Evolutionary conservation across 30 jellyfish, hydroid and myxozoan species (phyloP), one percentile per base, ranked within the genome.

Genomic region (Hydractinia echinata): DNA sequence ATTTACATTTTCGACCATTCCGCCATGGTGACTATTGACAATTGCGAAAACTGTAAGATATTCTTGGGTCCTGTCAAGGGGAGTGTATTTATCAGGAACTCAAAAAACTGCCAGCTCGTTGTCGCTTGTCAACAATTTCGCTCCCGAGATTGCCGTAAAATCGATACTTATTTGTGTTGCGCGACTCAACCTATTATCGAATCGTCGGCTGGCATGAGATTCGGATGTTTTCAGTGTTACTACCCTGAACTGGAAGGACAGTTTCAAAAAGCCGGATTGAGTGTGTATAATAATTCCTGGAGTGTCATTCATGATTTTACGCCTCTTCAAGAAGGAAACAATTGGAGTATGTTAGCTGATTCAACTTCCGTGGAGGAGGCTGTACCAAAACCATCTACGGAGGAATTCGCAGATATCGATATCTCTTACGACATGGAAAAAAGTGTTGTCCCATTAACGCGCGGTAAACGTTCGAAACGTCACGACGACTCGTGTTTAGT

Each of bases 101-200:
- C 97, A 76, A 94, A 85, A 73, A 94, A 88, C 56, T 88, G 96
- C 61, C 94, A 84, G 55, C 77, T 95, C 30, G 84, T 88, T 73
- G 95, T 94, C 16, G 99, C 99, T 10, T 94, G 99, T 76, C 99
- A 94, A 81, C 99, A 94, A 73, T 50, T 16, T 86, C 95, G 99
- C 66, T 61, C 97, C 11, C 55, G 99, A 60, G 97, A 94, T 61
- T 94, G 99, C 72, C 77, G 83, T 61, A 94, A 94, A 73, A 55
- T 94, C 76, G 97, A 88, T 30, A 82, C 91, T 5, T 85, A 82
- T 73, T 76, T 94, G 66, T 83, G 79, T 55, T 94, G 99, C 76
- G 88, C 96, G 39, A 94, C 96, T 68, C 99, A 94, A 83, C 99
- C 99, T 51, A 89, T 94, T 4, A 94, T 88, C 16, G 99, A 94